Base-by-base conservation (phyloP, 2,113 vertebrate genomes). In the Solea senegalensis region DNA sequence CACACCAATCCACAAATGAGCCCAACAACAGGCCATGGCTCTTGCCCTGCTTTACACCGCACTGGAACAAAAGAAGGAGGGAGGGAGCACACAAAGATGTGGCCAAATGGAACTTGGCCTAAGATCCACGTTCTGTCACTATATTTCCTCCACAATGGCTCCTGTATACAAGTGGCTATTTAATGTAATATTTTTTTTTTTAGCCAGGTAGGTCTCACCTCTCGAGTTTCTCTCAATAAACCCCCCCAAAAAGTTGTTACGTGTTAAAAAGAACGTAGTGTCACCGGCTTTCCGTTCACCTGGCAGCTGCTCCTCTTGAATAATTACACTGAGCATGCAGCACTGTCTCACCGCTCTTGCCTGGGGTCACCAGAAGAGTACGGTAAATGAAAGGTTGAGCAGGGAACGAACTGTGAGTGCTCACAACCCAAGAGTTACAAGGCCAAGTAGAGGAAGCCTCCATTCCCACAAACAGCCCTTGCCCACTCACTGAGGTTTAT, bases 1-100 rank as follows among this genome's bases (percentile, higher is more conserved):
- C 80, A 75, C 73, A 82, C 84, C 82, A 71, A 79, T 63, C 59
- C 85, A 87, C 78, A 85, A 90, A 90, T 9, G 68, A 86, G 72
- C 65, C 43, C 58, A 45, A 81, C 61, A 75, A 72, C 77, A 73
- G 67, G 78, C 76, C 81, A 70, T 59, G 65, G 68, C 66, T 82
- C 51, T 72, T 51, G 13, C 63, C 62, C 64, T 63, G 58, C 69
- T 75, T 65, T 72, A 64, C 69, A 56, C 56, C 61, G 62, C 62
- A 58, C 50, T 46, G 51, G 60, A 65, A 58, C 50, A 3, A 74
- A 62, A 54, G 5, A 56, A 5, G 16, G 50, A 62, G 27, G 26
- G 58, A 63, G 53, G 27, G 21, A 13, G 71, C 1, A 50, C n/a
- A 3, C 52, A 6, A 76, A 66, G 68, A 61, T 49, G 3, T 26